Evolutionary conservation across 2,113 vertebrate species (phyloP), one percentile per base, ranked within the genome.

Genomic region (Semnopithecus entellus): DNA sequence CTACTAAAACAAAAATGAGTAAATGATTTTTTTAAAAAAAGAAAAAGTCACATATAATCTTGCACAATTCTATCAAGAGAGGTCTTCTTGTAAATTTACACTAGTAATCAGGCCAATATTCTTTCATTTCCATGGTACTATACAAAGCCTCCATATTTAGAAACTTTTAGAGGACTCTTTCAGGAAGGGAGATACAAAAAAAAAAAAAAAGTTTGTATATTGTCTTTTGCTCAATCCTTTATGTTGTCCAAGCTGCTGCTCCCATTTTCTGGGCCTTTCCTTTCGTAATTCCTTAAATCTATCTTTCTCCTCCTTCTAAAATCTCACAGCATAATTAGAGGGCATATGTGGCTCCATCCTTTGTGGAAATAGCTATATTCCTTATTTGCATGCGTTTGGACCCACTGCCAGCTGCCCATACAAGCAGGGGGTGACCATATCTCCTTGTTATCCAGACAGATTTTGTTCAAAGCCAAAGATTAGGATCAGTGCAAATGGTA

Each of bases 391-490:
- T 55, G 0, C 91, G 95, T 97, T 92, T 92, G 97, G 82, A 93
- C 86, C 73, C 97, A 97, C 95, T 38, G 75, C 84, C 95, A 98
- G 18, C 95, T 94, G 90, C 72, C 93, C 83, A 27, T 59, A 76
- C 94, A 97, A 95, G 22, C 35, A 50, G 70, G 50, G 78, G 27
- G 59, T 95, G 88, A 68, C 97, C 97, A 79, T 95, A 96, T 79
- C 88, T 98, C 81, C 96, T 97, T 75, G 87, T 97, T 93, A 95
- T 93, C 90, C 79, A 82, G 85, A 52, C 92, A 96, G 93, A 97
- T 92, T 98, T 96, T 91, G 61, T 96, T 97, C 93, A 98, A 90
- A 97, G 81, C 91, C 90, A 97, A 96, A 98, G 97, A 98, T 97
- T 92, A 96, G 92, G 27, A 95, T 94, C 59, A 93, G 93, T 82